A percentile compares a stretch with the other conserved stretches of the same genome.
These are phyloP conservation scores for Pseudomyrmex gracilis DNA, from an alignment of 1,140 invertebrate genomes.

Conservation along the genomic window DNA sequence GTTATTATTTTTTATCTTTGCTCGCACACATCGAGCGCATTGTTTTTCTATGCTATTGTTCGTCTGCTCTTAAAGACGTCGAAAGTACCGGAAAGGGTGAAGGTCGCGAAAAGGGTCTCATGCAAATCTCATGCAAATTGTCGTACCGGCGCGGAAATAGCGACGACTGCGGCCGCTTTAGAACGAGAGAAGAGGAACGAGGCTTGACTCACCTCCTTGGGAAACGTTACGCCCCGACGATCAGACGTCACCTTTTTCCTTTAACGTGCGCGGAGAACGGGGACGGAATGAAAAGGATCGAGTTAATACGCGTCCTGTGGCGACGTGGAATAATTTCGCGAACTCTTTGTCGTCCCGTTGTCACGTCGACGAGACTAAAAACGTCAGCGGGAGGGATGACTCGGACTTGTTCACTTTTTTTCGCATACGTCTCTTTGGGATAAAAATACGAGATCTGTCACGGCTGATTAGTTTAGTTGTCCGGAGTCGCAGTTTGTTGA, in stretches of 20 bases:
- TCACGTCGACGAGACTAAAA: background rate
- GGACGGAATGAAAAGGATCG: constrained; percentile 45
- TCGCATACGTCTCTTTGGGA: background rate
- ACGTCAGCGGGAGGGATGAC: background rate
- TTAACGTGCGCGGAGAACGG: background rate
- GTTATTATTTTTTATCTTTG: background rate
- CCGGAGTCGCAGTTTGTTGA: background rate
- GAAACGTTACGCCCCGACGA: constrained; percentile 44
- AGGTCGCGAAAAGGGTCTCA: constrained; percentile 40
- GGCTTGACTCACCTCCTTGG: constrained; percentile 34
- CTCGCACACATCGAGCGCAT: background rate
- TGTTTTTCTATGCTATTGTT: constrained; percentile 28
- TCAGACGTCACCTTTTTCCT: constrained; percentile 55
- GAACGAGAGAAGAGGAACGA: constrained; percentile 5
- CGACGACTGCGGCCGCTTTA: constrained; percentile 47
- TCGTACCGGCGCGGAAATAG: constrained; percentile 35
- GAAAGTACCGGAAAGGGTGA: constrained; percentile 44
- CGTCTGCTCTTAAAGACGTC: constrained; percentile 2
- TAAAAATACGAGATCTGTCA: background rate
- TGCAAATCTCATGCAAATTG: constrained; percentile 61
- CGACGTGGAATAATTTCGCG: constrained; percentile 37
- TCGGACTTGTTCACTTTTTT: background rate
- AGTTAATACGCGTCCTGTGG: constrained; percentile 50
- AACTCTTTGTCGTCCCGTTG: constrained; percentile 9
- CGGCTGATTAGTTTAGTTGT: background rate